These are phyloP conservation scores for Hyposoter dolosus DNA, from an alignment of 2,888 invertebrate species.

Conservation along the genomic window DNA sequence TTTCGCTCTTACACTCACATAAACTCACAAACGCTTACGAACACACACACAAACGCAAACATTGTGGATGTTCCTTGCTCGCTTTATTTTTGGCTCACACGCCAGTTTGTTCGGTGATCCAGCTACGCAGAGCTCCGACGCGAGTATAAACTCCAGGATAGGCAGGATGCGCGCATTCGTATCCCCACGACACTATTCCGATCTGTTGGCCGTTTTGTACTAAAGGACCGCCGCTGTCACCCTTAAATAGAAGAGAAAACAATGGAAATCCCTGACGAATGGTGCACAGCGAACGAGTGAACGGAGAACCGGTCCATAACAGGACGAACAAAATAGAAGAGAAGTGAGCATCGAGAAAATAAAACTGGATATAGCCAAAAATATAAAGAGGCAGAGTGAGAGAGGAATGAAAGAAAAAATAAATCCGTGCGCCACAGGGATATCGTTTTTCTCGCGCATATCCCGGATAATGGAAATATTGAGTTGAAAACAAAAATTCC, in stretches of 20 bases:
- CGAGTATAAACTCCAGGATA: constrained; percentile 88
- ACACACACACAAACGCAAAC: background rate
- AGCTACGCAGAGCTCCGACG: constrained; percentile 79
- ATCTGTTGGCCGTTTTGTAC: constrained; percentile 85
- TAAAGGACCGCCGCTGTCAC: constrained; percentile 88
- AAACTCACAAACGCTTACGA: background rate
- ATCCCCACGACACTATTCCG: constrained; percentile 87
- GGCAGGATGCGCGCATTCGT: constrained; percentile 85
- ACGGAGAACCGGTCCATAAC: constrained; percentile 21
- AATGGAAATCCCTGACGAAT: constrained; percentile 60
- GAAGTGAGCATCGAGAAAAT: constrained; percentile 43
- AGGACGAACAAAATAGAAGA: constrained; percentile 20
- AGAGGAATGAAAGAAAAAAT: constrained; percentile 42
- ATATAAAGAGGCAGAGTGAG: constrained; percentile 20
- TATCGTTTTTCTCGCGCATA: constrained; percentile 61
- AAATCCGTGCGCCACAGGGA: constrained; percentile 56
- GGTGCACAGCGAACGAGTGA: constrained; percentile 20
- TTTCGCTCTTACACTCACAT: background rate
- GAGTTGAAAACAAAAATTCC: constrained; percentile 64
- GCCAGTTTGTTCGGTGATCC: constrained; percentile 68
- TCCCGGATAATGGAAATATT: constrained; percentile 66
- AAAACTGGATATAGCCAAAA: constrained; percentile 23
- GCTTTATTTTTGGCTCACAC: constrained; percentile 50
- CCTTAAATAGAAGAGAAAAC: constrained; percentile 81
- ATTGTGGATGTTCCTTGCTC: background rate